A percentile compares a stretch with the other conserved stretches of the same genome.
Conservation (phyloP, 2,113 vertebrate genomes). For the Colius striatus region DNA sequence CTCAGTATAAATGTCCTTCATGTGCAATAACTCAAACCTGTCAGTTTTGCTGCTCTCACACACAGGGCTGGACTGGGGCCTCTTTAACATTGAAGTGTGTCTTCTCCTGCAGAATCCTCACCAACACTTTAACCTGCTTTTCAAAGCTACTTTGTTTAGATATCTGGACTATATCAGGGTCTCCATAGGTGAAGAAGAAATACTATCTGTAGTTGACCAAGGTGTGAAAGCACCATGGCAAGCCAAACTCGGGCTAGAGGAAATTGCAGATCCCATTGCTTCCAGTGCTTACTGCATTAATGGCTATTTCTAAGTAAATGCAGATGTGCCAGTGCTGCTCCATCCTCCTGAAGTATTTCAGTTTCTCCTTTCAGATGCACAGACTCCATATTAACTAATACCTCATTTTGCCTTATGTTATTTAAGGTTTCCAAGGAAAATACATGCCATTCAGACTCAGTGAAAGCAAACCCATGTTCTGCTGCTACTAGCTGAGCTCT, state of each 20-base stretch:
- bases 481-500: neutral
- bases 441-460: neutral
- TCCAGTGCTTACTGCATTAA: neutral
- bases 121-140: neutral
- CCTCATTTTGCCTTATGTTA: neutral
- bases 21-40: neutral
- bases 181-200: neutral
- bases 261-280: neutral
- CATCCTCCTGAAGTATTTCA: neutral
- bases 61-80: neutral
- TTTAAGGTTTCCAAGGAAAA: neutral
- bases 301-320: neutral
- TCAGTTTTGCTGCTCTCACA: accelerated
- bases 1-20: neutral
- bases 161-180: too few species aligned
- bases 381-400: neutral
- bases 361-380: neutral
- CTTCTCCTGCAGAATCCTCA: neutral
- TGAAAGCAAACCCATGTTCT: neutral
- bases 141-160: neutral
- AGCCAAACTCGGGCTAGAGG: neutral
- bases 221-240: neutral
- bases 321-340: neutral
- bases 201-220: neutral
- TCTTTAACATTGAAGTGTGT: neutral